Evolutionary conservation across 2,888 invertebrate genomes (phyloP), one percentile per base, ranked within the genome.

Genomic region (Temnothorax ravouxi): DNA sequence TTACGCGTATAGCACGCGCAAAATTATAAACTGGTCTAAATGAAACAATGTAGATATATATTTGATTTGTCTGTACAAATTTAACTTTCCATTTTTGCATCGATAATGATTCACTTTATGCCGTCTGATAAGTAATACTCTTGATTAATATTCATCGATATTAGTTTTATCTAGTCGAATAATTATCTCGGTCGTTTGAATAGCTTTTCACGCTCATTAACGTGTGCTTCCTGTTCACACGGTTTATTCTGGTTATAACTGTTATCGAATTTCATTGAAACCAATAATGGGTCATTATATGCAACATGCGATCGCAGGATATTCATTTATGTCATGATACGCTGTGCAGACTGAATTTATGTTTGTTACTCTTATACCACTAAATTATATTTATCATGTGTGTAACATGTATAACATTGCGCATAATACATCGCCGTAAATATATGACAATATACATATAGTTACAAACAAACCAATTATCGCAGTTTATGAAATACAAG

Each of bases 231-330:
- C 66, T 54, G 77, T 77, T 54, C 67, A 44, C 54, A 54, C 66
- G 54, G 61, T 54, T 77, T 76, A 66, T 77, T 66, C 66, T 54
- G 41, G 41, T 66, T 56, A 29, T 44, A 77, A 66, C 52, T 66
- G 66, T 77, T 66, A 77, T 77, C 67, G 77, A 41, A 77, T 77
- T 77, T 77, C 77, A 41, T 62, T 41, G 44, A 66, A 77, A 66
- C 54, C 66, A 54, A 77, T 77, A 54, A 66, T 66, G 67, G 66
- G 41, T 77, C 54, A 54, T 77, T 66, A 66, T 66, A 66, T 54
- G 34, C 29, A 54, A 21, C 41, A 52, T n/a, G 38, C 66, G 52
- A 66, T 64, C 34, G 25, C 41, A 66, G 54, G 1, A 66, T 52
- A 38, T 66, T 66, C 41, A 66, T 66, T 76, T 29, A 54, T 38